Evolutionary conservation across 2,888 invertebrate species (phyloP), one percentile per base, ranked within the genome.

Genomic region (Callosobruchus maculatus): DNA sequence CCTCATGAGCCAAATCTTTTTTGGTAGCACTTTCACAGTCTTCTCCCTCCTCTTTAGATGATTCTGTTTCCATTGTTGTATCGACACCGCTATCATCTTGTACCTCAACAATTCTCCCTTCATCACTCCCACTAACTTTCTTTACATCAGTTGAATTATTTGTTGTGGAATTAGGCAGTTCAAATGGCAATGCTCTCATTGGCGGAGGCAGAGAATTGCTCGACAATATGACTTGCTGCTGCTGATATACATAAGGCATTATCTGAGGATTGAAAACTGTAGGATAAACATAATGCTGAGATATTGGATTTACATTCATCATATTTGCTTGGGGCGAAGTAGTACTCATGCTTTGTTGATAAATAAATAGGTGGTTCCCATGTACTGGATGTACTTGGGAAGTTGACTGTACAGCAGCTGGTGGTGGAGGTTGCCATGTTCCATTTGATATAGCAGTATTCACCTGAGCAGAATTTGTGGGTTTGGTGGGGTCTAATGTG

Each of bases 221-320:
- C 1, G 88, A 88, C 21, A 89, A 88, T 83, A 89, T 88, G 83
- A 89, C 88, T 67, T 89, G 87, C 67, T 89, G 89, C 80, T 89
- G 90, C 76, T 90, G 90, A 81, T 89, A 89, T 82, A 90, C 84
- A 74, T 89, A 90, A 0, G 89, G 90, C 88, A 89, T 88, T 87
- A 89, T 88, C 77, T 89, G 86, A 21, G 85, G 88, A 82, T 88
- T 89, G 76, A 88, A 86, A 72, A 88, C 87, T 4, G 86, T 82
- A 13, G 87, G 83, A 70, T 90, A 88, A 0, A 90, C 87, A 78
- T 89, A 89, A 77, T 89, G 90, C n/a, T 88, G 89, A 76, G 88
- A 85, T 83, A 89, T 86, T 80, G 88, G 88, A 76, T 88, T 89
- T 71, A 88, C 88, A 82, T 88, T 83, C 71, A 84, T 72, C 22